Base-by-base conservation (phyloP, 2,113 vertebrate genomes). In the Cyrtonyx montezumae region DNA sequence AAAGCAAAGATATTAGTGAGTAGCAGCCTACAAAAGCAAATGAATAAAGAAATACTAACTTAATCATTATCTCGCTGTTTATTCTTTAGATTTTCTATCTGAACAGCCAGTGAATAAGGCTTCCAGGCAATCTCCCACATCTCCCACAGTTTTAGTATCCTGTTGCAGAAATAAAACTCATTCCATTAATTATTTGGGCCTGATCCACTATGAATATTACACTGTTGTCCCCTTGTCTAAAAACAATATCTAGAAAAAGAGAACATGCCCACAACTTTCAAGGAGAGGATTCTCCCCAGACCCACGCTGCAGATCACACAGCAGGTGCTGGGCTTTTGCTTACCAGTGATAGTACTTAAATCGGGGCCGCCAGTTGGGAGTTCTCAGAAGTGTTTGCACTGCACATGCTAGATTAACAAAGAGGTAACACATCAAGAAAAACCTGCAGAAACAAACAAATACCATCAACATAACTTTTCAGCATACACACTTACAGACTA, bases 401-500 rank as follows among this genome's bases (percentile, higher is more conserved):
- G 99, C 99, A 95, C 99, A 99, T 2, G 99, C 99, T 61, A 99
- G 97, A 95, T 99, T 99, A 86, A 99, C 99, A 92, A 99, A 99
- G 77, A 99, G 98, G 96, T 99, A 99, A 86, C 99, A 99, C 99
- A 99, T 99, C 97, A 99, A 91, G 96, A 99, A 99, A 97, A 99
- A 99, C 99, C 99, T 99, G 97, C 55, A 49, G 85, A 49, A 43
- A 37, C 19, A 84, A 68, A 58, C 36, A 1, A 63, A 67, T 30
- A 1, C 58, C 32, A 42, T 2, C 5, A 34, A 14, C n/a, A 59
- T 40, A 7, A 28, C 61, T 63, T 48, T 63, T 69, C 15, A 79
- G 84, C 46, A 65, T 10, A 23, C 16, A 40, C 40, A 53, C n/a
- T 34, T 69, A 43, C 6, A 61, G 63, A 71, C 46, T 66, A 37